Base-by-base conservation (phyloP, 2,797 vertebrate species). In the Molossus alvarezi region DNA sequence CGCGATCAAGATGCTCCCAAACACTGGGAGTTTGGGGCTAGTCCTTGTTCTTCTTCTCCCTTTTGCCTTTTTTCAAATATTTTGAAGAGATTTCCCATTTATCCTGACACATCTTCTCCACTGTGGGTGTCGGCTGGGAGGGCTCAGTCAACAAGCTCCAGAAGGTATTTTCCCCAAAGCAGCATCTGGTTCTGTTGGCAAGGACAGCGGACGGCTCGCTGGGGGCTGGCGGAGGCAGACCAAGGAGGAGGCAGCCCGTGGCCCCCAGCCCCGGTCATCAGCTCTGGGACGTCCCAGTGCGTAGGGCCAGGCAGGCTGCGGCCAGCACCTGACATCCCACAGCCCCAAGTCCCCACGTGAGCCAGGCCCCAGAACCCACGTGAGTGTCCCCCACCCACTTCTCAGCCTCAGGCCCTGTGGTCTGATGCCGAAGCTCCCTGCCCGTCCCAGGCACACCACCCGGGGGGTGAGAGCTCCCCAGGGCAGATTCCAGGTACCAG, bases 151-250 rank as follows among this genome's bases (percentile, higher is more conserved):
- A 98, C 98, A 98, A 98, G 98, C 98, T 96, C 86, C 95, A 98
- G 98, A 98, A 98, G 98, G 98, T 96, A 90, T 98, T 98, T 98
- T 98, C 97, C 98, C 98, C 98, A 98, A 96, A 98, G 98, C 98
- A 98, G 98, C 98, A 98, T 98, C 98, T 98, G 98, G 97, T 92
- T 97, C 94, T 64, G 0, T 98, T 98, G 98, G 98, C 98, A 98
- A 98, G 97, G 82, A 88, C 15, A 0, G 96, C 94, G 90, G 95
- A 97, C 69, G 57, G 97, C 97, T 97, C 94, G 96, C 97, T 91
- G 97, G 97, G 97, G 97, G 96, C 95, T 91, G 96, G 94, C 75
- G 80, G 33, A 88, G 88, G 62, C 67, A 25, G 71, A 73, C 7
- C 5, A 64, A 75, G 87, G 80, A 73, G 95, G 71, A 57, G 57